phyloP scores from a whole-genome alignment of 2,113 vertebrate species.

The Echinops telfairi region DNA sequence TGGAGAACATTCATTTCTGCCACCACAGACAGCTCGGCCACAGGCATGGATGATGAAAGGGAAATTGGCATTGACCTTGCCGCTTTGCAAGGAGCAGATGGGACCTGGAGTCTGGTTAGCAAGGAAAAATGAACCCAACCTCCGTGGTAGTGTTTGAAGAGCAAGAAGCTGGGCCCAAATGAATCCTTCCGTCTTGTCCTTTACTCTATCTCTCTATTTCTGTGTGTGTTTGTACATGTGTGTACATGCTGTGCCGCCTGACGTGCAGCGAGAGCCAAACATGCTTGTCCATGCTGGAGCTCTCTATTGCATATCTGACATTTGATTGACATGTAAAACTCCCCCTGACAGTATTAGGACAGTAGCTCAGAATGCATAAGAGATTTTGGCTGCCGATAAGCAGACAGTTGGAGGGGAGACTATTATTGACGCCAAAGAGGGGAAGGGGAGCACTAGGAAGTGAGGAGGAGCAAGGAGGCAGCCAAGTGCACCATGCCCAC shows the following conservation, averaged over 20 bases:
- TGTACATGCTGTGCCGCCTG: background rate
- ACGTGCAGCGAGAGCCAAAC: background rate
- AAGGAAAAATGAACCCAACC: constrained; percentile 73
- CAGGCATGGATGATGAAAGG: constrained; percentile 76
- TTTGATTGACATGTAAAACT: constrained; percentile 57
- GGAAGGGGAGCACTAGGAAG: background rate
- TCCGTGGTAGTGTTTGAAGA: constrained; percentile 59
- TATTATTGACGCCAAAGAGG: background rate
- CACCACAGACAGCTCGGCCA: constrained; percentile 72
- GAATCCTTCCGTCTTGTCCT: constrained; percentile 33
- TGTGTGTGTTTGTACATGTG: background rate
- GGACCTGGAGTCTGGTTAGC: constrained; percentile 74
- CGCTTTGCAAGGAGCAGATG: constrained; percentile 75
- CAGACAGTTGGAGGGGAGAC: constrained; percentile 24
- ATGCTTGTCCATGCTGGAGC: background rate
- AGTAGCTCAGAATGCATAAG: constrained; percentile 49
- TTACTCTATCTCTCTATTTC: background rate
- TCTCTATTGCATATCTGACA: constrained; percentile 33
- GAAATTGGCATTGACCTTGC: constrained; percentile 81
- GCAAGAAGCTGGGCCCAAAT: constrained; percentile 32
- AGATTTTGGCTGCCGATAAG: constrained; percentile 57
- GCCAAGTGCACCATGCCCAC: background rate
- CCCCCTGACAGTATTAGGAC: background rate
- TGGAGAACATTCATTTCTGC: constrained; percentile 78
- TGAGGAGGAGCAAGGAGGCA: background rate